phyloP scores from a whole-genome alignment of 2,113 vertebrate species.

The Elaphurus davidianus region DNA sequence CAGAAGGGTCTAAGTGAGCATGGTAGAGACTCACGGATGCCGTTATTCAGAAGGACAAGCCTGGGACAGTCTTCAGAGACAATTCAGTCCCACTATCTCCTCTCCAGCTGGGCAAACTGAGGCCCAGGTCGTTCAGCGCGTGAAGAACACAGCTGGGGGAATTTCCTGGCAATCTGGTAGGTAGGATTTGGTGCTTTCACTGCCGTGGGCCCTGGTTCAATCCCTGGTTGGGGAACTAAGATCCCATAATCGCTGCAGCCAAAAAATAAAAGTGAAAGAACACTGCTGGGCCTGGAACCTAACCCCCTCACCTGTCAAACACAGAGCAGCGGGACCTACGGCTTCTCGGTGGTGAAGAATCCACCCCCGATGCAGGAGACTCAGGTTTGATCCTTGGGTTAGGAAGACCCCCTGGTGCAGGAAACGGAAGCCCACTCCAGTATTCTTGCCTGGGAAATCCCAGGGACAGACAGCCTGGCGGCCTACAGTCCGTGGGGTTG shows the following conservation, averaged over 20 bases:
- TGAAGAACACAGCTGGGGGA: not conserved
- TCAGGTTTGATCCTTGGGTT: not conserved
- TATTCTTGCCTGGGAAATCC: not conserved
- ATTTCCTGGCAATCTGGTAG: not conserved
- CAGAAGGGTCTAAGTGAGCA: accelerated
- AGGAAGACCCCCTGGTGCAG: not conserved
- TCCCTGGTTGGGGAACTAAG: not conserved
- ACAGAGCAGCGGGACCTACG: not conserved
- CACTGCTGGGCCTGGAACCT: not conserved
- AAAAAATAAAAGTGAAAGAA: not conserved
- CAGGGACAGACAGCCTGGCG: not conserved
- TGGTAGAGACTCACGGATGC: accelerated
- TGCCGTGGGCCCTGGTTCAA: not conserved
- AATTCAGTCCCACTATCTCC: not conserved
- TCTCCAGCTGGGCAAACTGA: not conserved
- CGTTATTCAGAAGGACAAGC: not conserved
- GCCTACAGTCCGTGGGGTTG: not conserved
- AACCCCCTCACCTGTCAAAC: not conserved
- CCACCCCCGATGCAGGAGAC: not conserved
- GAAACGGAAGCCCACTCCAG: not conserved
- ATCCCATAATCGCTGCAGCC: not conserved
- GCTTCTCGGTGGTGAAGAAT: not conserved
- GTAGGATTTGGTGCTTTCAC: not conserved
- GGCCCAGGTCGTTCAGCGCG: not conserved
- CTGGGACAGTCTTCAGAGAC: not conserved